Conservation (phyloP, 2,797 vertebrate species). For the Pseudochirops cupreus region DNA sequence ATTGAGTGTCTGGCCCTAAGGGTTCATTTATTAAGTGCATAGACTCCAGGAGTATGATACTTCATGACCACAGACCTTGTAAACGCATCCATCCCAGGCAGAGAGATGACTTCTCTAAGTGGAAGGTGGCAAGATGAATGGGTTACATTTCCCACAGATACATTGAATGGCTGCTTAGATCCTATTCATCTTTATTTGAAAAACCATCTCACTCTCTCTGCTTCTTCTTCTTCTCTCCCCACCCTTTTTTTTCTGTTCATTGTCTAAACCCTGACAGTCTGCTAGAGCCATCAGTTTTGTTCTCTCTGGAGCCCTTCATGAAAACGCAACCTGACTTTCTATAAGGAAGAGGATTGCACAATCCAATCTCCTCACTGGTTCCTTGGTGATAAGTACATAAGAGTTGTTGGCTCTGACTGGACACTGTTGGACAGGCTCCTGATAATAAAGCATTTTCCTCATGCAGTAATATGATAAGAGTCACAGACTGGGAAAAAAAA, state of each 20-base stretch:
- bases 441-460: background rate
- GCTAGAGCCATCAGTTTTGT: slow-evolving; percentile 63
- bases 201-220: background rate
- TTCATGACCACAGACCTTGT: background rate
- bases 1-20: background rate
- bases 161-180: slow-evolving; percentile 24
- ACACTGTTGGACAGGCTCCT: background rate
- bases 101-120: background rate
- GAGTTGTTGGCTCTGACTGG: background rate
- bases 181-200: slow-evolving; percentile 20
- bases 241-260: background rate
- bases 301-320: slow-evolving; percentile 53
- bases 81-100: background rate
- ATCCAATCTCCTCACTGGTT: slow-evolving; percentile 26
- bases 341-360: background rate
- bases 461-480: background rate
- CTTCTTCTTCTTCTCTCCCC: background rate
- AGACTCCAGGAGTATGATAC: background rate
- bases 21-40: background rate
- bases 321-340: background rate
- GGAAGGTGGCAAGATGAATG: slow-evolving; percentile 5
- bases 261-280: slow-evolving; percentile 42
- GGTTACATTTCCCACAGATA: background rate
- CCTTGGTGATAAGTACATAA: slow-evolving; percentile 1
- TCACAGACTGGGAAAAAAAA: background rate